These are phyloP conservation scores for Cyprinodon diabolis DNA, from an alignment of 2,797 vertebrate species.

Conservation along the genomic window DNA sequence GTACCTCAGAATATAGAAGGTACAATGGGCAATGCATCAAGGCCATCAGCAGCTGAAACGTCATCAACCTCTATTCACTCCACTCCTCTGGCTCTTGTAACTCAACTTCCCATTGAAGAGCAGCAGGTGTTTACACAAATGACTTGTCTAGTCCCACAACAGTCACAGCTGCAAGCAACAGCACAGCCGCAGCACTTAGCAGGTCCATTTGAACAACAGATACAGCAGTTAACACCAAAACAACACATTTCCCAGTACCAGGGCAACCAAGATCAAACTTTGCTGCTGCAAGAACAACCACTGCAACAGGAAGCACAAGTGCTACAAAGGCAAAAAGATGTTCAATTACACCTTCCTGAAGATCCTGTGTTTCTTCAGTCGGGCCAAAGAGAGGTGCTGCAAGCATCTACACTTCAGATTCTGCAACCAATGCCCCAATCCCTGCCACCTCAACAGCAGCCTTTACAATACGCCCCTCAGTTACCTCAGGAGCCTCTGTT, in stretches of 20 bases:
- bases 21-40: constrained; percentile 35
- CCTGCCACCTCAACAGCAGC: constrained; percentile 63
- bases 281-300: constrained; percentile 57
- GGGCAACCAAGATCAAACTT: constrained; percentile 61
- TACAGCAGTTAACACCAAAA: constrained; percentile 37
- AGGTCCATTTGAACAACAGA: constrained; percentile 50
- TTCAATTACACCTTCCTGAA: constrained; percentile 56
- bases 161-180: constrained; percentile 39
- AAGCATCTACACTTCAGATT: constrained; percentile 57
- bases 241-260: constrained; percentile 58
- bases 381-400: constrained; percentile 48
- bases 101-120: constrained; percentile 57
- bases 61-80: constrained; percentile 61
- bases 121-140: constrained; percentile 54
- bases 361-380: constrained; percentile 36
- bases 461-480: constrained; percentile 48
- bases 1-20: constrained; percentile 51
- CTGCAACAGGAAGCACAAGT: constrained; percentile 62
- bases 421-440: constrained; percentile 49
- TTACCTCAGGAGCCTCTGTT: constrained; percentile 58
- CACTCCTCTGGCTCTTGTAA: constrained; percentile 46
- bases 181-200: constrained; percentile 48
- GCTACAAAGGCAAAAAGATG: constrained; percentile 52
- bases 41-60: constrained; percentile 48
- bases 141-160: constrained; percentile 25